Conservation (phyloP, 2,113 vertebrate species). For the Ailurus styani region DNA sequence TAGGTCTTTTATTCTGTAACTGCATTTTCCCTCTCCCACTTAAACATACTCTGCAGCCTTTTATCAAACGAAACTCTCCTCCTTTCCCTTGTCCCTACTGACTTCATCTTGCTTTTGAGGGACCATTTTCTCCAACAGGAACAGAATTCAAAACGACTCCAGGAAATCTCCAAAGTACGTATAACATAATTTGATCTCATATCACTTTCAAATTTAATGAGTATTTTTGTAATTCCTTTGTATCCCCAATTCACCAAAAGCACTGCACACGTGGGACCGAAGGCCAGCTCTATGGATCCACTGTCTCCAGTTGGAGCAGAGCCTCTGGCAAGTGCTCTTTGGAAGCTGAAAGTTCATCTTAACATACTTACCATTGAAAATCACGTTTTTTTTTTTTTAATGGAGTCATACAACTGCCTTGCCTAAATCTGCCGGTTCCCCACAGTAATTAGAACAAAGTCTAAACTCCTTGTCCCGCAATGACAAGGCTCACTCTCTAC, state of each 20-base stretch:
- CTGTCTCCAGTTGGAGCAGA: background rate
- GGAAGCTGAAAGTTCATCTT: background rate
- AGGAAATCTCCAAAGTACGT: background rate
- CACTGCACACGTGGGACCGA: accelerated
- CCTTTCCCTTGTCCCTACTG: background rate
- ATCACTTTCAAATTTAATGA: background rate
- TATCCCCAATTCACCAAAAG: background rate
- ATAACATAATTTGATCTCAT: background rate
- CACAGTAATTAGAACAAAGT: background rate
- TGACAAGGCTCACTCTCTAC: background rate
- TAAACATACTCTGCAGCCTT: background rate
- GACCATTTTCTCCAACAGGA: background rate
- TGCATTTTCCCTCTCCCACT: background rate
- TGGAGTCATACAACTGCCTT: background rate
- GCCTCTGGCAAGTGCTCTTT: background rate
- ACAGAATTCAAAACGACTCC: background rate
- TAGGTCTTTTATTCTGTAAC: background rate
- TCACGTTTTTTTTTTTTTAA: background rate
- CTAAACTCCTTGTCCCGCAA: background rate
- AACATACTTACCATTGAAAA: background rate
- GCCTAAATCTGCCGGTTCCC: background rate
- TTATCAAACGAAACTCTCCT: background rate
- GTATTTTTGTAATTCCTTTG: background rate
- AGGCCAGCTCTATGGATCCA: accelerated
- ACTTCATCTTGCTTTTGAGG: background rate